Evolutionary conservation across 1,140 invertebrate species (phyloP), one percentile per base, ranked within the genome.

Genomic region (Drosophila gunungcola): DNA sequence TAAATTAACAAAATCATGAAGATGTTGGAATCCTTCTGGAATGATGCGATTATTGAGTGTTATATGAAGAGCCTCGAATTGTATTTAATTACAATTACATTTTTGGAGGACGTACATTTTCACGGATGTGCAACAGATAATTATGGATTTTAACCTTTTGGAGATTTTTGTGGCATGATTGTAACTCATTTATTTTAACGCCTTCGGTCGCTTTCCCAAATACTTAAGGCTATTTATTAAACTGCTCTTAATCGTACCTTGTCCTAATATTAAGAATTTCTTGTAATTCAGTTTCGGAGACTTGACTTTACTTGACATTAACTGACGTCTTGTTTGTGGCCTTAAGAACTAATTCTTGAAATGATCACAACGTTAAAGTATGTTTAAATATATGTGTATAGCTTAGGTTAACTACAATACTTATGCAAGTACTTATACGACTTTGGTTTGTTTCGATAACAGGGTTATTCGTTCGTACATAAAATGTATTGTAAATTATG

Each of bases 401-500:
- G 42, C 73, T 78, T 73, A 81, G 45, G 61, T 60, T 48, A 53
- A 80, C 73, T 80, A 76, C 57, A 70, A 21, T 21, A 21, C 16
- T 21, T 21, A 21, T 21, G 16, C 16, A 58, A 62, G 54, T 68
- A 58, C 65, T 52, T 75, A 60, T 55, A 43, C 53, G 72, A 51
- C 36, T 49, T 72, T 3, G 48, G 60, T 55, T 82, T 41, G 36
- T 61, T 73, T 48, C 62, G 58, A 64, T 78, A 76, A 79, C 69
- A 79, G 78, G 54, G 63, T 65, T 75, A 58, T 65, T 85, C 63
- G 48, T 75, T 76, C 54, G 61, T 78, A 78, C 78, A 70, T 86
- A 63, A 85, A 82, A 76, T 85, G 72, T 91, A 90, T 91, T 91
- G 88, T 91, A 91, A 91, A 91, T 85, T 91, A 91, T 91, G 88